phyloP scores from a whole-genome alignment of 2,888 invertebrate genomes.

The Conistra vaccinii region DNA sequence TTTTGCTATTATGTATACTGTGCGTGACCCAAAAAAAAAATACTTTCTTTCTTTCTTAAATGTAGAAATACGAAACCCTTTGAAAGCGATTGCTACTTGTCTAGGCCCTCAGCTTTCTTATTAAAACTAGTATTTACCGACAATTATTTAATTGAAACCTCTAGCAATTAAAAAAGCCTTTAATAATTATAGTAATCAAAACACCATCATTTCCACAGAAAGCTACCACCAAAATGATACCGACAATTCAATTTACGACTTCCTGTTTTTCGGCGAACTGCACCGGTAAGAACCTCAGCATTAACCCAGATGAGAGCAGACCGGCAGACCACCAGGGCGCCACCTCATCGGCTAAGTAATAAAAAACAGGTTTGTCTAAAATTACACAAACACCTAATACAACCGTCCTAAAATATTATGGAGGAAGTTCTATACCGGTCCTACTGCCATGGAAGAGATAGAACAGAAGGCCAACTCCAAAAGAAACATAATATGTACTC shows the following conservation, averaged over 20 bases:
- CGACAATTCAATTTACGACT: constrained; percentile 46
- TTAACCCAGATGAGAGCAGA: constrained; percentile 50
- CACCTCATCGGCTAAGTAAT: constrained; percentile 18
- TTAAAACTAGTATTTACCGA: not conserved
- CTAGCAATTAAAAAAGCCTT: not conserved
- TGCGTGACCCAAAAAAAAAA: too few relatives aligned
- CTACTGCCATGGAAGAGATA: not conserved
- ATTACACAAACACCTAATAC: constrained; percentile 50
- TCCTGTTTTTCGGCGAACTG: constrained; percentile 52
- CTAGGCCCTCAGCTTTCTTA: not conserved
- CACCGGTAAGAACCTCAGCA: constrained; percentile 25
- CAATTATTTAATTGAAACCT: not conserved
- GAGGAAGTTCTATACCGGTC: constrained; percentile 51
- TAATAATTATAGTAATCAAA: constrained; percentile 36
- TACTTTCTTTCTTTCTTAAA: too few relatives aligned
- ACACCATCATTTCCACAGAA: constrained; percentile 32
- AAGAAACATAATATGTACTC: not conserved
- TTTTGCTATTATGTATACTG: too few relatives aligned
- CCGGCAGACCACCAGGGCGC: constrained; percentile 55
- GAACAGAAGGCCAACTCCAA: constrained; percentile 24
- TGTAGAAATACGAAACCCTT: too few relatives aligned
- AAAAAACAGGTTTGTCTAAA: constrained; percentile 57
- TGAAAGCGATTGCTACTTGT: not conserved
- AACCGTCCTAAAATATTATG: constrained; percentile 47
- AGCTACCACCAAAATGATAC: constrained; percentile 29